Evolutionary conservation across 2,797 vertebrate genomes (phyloP).

Genomic region (Amniataba percoides): DNA sequence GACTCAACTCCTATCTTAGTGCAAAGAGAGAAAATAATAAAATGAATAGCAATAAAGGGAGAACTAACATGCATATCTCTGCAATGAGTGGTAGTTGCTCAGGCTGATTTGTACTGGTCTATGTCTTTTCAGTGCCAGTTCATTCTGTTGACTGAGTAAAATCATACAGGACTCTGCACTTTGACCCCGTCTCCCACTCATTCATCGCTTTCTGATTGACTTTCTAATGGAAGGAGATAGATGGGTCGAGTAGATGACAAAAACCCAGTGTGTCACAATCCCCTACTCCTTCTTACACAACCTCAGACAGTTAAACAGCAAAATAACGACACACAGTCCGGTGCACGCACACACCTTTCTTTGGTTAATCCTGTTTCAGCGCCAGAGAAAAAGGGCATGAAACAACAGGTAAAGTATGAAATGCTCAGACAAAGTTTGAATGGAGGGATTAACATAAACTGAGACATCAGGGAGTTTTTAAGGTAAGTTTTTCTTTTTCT

Average conservation of each 20-base stretch:
- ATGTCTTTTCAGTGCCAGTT: not conserved
- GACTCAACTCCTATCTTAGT: not conserved
- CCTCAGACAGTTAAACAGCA: slow-evolving; percentile 24
- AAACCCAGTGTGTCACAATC: slow-evolving; percentile 51
- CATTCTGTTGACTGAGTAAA: slow-evolving; percentile 15
- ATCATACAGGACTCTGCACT: slow-evolving; percentile 42
- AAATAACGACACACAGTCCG: not conserved
- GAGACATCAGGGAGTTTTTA: not conserved
- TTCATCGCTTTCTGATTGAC: slow-evolving; percentile 2
- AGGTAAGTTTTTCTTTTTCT: not conserved
- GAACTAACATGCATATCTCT: not conserved
- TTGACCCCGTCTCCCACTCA: not conserved
- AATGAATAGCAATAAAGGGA: not conserved
- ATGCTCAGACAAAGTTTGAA: not conserved
- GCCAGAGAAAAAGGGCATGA: not conserved
- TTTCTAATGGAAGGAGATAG: not conserved
- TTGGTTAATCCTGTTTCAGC: slow-evolving; percentile 7
- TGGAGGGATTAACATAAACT: not conserved
- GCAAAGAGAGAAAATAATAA: not conserved
- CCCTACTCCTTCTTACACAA: slow-evolving; percentile 26
- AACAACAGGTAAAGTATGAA: not conserved
- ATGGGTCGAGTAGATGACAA: slow-evolving; percentile 3
- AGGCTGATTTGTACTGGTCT: not conserved
- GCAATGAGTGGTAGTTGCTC: not conserved
- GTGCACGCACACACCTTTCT: not conserved